A percentile compares a stretch with the other conserved stretches of the same genome.
phyloP scores from a whole-genome alignment of 1,140 invertebrate species.

The Capitella teleta region DNA sequence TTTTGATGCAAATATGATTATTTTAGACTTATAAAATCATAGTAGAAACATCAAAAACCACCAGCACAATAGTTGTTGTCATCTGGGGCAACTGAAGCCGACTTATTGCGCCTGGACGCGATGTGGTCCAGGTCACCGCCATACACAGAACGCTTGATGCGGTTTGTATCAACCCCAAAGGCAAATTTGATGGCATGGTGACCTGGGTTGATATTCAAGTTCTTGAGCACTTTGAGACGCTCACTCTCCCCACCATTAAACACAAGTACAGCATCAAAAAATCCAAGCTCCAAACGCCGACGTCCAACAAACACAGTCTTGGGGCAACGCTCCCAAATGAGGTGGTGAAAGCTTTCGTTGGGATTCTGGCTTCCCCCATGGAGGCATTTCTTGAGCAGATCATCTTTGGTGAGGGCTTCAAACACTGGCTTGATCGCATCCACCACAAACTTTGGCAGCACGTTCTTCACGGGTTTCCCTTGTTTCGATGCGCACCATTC shows the following conservation, averaged over 20 bases:
- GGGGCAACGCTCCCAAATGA: constrained; percentile 1
- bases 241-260: background rate
- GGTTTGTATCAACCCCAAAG: too few species aligned
- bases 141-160: too few species aligned
- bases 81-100: too few species aligned
- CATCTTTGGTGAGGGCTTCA: background rate
- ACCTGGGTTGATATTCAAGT: background rate
- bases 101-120: too few species aligned
- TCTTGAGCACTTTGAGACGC: background rate
- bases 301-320: constrained; percentile 3
- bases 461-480: background rate
- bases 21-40: too few species aligned
- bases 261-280: background rate
- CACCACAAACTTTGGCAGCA: background rate
- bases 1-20: too few species aligned
- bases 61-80: too few species aligned
- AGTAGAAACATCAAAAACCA: too few species aligned
- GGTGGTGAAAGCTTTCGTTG: background rate
- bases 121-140: too few species aligned
- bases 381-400: background rate
- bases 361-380: constrained; percentile 4
- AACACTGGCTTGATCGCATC: constrained; percentile 5
- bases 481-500: background rate
- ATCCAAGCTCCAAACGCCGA: background rate
- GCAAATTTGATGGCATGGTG: too few species aligned